Percentiles rank a stretch among this genome's conserved stretches.
phyloP scores from a whole-genome alignment of 1,140 invertebrate species.

The Andricus grossulariae region DNA sequence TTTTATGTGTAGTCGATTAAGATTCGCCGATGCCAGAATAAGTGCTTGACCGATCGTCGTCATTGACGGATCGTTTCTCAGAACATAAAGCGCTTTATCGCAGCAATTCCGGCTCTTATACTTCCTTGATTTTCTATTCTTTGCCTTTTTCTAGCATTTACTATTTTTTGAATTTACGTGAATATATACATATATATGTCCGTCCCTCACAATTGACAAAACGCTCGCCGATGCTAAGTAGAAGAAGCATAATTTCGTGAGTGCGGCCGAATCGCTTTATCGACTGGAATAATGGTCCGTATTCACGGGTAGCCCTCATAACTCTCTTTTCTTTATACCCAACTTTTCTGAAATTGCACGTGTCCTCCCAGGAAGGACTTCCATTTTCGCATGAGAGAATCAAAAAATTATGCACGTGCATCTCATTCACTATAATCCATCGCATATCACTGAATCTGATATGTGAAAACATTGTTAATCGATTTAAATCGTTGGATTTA shows the following conservation, averaged over 20 bases:
- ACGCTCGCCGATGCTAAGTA: constrained; percentile 66
- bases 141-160: constrained; percentile 23
- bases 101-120: background rate
- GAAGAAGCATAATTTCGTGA: constrained; percentile 68
- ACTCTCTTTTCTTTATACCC: constrained; percentile 61
- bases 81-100: constrained; percentile 43
- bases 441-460: constrained; percentile 8
- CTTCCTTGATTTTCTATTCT: constrained; percentile 9
- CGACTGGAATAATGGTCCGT: constrained; percentile 71
- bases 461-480: constrained; percentile 7
- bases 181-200: constrained; percentile 40
- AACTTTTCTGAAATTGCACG: constrained; percentile 66
- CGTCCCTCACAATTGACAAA: constrained; percentile 33
- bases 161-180: constrained; percentile 36
- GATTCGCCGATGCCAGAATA: no score
- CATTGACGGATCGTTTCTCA: no score
- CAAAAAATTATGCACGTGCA: constrained; percentile 18
- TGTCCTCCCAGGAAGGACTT: constrained; percentile 39
- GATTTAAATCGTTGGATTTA: background rate
- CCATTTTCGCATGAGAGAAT: background rate
- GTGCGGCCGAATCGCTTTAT: constrained; percentile 71
- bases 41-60: no score
- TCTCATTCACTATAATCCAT: background rate
- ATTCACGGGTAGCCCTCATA: constrained; percentile 66
- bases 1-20: no score